Percentiles rank a stretch among this genome's conserved stretches.
phyloP scores from a whole-genome alignment of 2,113 vertebrate species.

The Larimichthys polyactis region DNA sequence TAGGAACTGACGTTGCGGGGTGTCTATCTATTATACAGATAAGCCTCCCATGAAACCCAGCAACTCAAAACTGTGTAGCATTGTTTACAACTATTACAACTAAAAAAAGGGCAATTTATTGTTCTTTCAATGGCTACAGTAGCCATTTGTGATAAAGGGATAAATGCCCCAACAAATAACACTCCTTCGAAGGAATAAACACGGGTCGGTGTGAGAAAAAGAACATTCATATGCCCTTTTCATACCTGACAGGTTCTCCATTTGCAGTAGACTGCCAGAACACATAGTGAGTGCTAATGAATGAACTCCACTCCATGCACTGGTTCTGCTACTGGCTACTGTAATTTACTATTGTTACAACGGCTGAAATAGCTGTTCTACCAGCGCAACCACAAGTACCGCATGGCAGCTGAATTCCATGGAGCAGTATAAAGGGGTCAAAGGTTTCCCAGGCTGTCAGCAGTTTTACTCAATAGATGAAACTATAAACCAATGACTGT shows the following conservation, averaged over 20 bases:
- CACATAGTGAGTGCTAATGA: constrained; percentile 47
- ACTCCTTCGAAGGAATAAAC: constrained; percentile 39
- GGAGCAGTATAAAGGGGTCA: constrained; percentile 30
- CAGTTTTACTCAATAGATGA: constrained; percentile 37
- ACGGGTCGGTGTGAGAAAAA: constrained; percentile 43
- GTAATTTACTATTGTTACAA: constrained; percentile 39
- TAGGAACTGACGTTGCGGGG: not conserved
- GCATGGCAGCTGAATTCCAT: constrained; percentile 34
- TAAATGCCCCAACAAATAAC: constrained; percentile 38
- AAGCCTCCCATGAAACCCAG: not conserved
- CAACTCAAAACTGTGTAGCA: not conserved
- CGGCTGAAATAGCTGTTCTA: constrained; percentile 30
- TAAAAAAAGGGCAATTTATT: not conserved
- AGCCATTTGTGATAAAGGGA: constrained; percentile 28
- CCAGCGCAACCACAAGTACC: constrained; percentile 25
- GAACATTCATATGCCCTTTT: constrained; percentile 41
- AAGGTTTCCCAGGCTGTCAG: constrained; percentile 38
- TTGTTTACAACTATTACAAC: constrained; percentile 2
- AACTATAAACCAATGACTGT: constrained; percentile 50
- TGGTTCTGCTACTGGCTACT: constrained; percentile 2
- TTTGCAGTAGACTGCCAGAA: constrained; percentile 47
- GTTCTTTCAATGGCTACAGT: not conserved
- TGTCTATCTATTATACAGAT: not conserved
- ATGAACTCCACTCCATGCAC: constrained; percentile 28
- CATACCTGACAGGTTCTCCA: constrained; percentile 48